phyloP scores from a whole-genome alignment of 1,140 invertebrate genomes.

The Temnothorax nylanderi region DNA sequence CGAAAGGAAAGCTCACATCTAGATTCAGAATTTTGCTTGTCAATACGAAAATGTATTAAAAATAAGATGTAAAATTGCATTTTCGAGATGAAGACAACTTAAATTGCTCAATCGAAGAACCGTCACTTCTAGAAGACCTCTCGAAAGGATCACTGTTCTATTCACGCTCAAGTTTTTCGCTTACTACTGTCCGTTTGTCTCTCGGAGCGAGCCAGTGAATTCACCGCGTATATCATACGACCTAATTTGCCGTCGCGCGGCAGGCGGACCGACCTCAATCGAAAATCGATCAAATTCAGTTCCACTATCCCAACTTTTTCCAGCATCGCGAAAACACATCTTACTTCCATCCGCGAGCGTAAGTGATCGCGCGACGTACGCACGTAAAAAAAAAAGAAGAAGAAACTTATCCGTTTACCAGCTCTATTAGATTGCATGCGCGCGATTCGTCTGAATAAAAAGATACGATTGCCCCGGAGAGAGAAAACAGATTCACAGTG shows the following conservation, averaged over 20 bases:
- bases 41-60: background rate
- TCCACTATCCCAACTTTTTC: conserved; percentile 43
- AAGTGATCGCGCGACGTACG: background rate
- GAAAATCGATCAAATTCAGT: conserved; percentile 60
- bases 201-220: conserved; percentile 21
- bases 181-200: conserved; percentile 4
- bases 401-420: background rate
- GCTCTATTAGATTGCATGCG: background rate
- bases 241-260: conserved; percentile 54
- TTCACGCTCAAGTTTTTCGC: conserved; percentile 28
- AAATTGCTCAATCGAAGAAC: background rate
- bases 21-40: background rate
- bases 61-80: background rate
- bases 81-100: background rate
- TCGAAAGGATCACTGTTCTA: conserved; percentile 1
- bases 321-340: conserved; percentile 29
- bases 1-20: background rate
- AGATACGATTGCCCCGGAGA: conserved; percentile 10
- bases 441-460: conserved; percentile 21
- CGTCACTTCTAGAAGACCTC: background rate
- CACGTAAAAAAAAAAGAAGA: background rate
- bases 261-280: conserved; percentile 52
- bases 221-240: conserved; percentile 51
- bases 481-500: conserved; percentile 23
- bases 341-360: conserved; percentile 8